Conservation (phyloP, 2,888 invertebrate species). For the Bimastos eiseni region DNA sequence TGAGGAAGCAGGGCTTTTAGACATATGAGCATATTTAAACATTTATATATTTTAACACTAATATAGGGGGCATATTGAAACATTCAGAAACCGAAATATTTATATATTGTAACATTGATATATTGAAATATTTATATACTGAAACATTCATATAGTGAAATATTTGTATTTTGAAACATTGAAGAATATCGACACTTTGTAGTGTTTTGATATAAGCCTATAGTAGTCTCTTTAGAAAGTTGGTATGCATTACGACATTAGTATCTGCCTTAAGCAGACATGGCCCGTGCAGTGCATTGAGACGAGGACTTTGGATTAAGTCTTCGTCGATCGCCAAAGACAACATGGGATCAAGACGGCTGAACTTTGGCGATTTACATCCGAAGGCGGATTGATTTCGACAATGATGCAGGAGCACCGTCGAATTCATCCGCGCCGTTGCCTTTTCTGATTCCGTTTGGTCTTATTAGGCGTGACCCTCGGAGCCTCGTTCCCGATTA, state of each 20-base stretch:
- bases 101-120: too few species aligned
- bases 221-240: too few species aligned
- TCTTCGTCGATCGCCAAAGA: not conserved
- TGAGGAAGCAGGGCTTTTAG: too few species aligned
- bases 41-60: too few species aligned
- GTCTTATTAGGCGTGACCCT: not conserved
- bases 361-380: not conserved
- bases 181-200: too few species aligned
- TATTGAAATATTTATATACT: too few species aligned
- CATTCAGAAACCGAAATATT: too few species aligned
- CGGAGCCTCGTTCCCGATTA: not conserved
- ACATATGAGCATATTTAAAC: too few species aligned
- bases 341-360: not conserved
- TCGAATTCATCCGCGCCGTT: not conserved
- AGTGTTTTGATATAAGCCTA: too few species aligned
- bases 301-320: slow-evolving; percentile 2
- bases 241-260: not conserved
- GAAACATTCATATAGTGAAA: too few species aligned
- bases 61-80: too few species aligned
- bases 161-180: too few species aligned
- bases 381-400: not conserved
- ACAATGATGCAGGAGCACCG: not conserved
- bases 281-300: not conserved
- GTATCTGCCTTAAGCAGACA: slow-evolving; percentile 13
- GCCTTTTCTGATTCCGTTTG: not conserved